phyloP scores from a whole-genome alignment of 1,140 invertebrate species.

The Dermatophagoides farinae region DNA sequence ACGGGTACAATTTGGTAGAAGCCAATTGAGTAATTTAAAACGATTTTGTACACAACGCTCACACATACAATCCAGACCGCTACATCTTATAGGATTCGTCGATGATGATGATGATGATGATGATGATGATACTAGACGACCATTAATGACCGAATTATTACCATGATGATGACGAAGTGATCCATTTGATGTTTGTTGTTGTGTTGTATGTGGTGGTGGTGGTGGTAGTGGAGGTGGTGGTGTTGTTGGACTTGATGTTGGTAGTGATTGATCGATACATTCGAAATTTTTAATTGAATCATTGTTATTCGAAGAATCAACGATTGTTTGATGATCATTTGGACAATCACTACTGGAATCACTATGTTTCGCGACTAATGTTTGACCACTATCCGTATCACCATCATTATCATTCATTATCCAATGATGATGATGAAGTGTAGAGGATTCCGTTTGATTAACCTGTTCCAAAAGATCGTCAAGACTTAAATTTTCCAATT shows the following conservation, averaged over 20 bases:
- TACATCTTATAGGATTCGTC: neutral
- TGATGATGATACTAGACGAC: too few species aligned
- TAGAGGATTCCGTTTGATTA: too few species aligned
- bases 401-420: neutral
- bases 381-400: neutral
- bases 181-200: neutral
- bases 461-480: neutral
- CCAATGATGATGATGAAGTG: too few species aligned
- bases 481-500: neutral
- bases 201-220: neutral
- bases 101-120: too few species aligned
- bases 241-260: neutral
- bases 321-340: neutral
- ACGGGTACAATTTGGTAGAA: slow-evolving; percentile 9
- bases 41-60: neutral
- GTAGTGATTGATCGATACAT: neutral
- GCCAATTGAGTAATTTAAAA: slow-evolving; percentile 7
- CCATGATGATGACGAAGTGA: too few species aligned
- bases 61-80: slow-evolving; percentile 4
- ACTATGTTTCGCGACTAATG: neutral
- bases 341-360: too few species aligned
- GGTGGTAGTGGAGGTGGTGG: neutral
- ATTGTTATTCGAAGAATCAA: neutral
- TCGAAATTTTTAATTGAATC: neutral
- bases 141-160: neutral